Percentiles rank a stretch among this genome's conserved stretches.
Evolutionary conservation across 92 coral and sea anemone genomes (phyloP).

Genomic region (Actinernus sp.): DNA sequence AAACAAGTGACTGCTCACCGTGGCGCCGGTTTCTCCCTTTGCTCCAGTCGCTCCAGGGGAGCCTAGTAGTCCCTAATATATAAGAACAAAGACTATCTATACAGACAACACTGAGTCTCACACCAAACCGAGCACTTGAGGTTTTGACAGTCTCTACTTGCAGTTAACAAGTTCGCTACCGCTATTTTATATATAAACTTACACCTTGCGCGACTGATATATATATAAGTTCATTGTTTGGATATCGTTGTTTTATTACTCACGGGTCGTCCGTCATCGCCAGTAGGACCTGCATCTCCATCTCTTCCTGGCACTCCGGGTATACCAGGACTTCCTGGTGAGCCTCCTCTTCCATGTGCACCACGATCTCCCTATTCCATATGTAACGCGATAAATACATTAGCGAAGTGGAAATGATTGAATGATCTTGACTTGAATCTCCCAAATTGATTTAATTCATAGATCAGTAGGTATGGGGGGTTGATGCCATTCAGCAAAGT

Average conservation of each 20-base stretch:
- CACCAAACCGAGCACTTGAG: too few relatives aligned
- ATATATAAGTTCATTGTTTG: too few relatives aligned
- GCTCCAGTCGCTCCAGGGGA: conserved; percentile 63
- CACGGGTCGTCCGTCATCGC: conserved; percentile 72
- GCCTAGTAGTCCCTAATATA: conserved; percentile 36
- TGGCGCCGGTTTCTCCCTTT: conserved; percentile 74
- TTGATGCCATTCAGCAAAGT: too few relatives aligned
- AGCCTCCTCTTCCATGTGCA: conserved; percentile 47
- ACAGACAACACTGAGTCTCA: neutral
- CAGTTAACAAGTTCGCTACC: too few relatives aligned
- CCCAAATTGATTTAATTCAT: too few relatives aligned
- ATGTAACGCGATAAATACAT: too few relatives aligned
- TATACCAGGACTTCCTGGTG: conserved; percentile 41
- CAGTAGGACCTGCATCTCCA: conserved; percentile 50
- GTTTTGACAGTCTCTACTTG: too few relatives aligned
- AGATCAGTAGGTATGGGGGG: too few relatives aligned
- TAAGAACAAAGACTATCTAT: neutral
- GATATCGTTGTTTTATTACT: conserved; percentile 3
- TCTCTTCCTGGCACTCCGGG: conserved; percentile 68
- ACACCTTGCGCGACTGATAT: too few relatives aligned
- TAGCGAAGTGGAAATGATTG: neutral
- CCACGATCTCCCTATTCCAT: conserved; percentile 48
- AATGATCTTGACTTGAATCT: conserved; percentile 32
- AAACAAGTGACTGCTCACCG: too few relatives aligned
- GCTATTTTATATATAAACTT: too few relatives aligned